Evolutionary conservation across 2,113 vertebrate species (phyloP), one percentile per base, ranked within the genome.

Genomic region (Callopanchax toddi): DNA sequence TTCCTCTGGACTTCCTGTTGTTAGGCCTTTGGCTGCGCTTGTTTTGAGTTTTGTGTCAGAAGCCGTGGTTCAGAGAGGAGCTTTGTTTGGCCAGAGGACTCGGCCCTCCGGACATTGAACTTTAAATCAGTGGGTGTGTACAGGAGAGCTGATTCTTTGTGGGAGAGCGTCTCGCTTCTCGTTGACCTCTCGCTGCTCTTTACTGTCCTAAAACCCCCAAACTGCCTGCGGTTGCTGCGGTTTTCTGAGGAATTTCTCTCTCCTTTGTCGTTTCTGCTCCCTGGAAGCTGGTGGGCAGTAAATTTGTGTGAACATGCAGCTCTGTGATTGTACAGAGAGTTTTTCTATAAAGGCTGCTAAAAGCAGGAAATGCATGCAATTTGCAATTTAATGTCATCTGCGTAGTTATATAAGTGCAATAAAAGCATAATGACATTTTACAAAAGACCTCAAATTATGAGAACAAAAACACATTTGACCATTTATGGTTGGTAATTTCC

Each of bases 1-100:
- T 82, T 86, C 71, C 68, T 45, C n/a, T 23, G 37, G 26, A 77
- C 81, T 85, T 89, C 81, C 85, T 85, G 81, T 81, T 63, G 70
- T 65, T 54, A 59, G 34, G 53, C 71, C 65, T 84, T 64, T 56
- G 71, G 64, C 34, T 44, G 52, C 52, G 44, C 69, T 81, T 69
- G 74, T 84, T 79, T 79, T 56, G 59, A 78, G 56, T 1, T 49
- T 51, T 62, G 4, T 72, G 63, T 81, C 55, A 74, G 79, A 88
- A 75, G 75, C 71, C 68, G 58, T 45, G 43, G 9, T 69, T 81
- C 62, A 85, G 76, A 89, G 68, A 66, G 53, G 67, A 67, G 74
- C 87, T 82, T 85, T 87, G 63, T 82, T 76, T 48, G 51, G 43
- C 75, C 64, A 29, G 59, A 86, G 66, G 67, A 73, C 72, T 66